A percentile compares a stretch with the other conserved stretches of the same genome.
Evolutionary conservation across 2,113 vertebrate species (phyloP).

Genomic region (Chaenogobius annularis): DNA sequence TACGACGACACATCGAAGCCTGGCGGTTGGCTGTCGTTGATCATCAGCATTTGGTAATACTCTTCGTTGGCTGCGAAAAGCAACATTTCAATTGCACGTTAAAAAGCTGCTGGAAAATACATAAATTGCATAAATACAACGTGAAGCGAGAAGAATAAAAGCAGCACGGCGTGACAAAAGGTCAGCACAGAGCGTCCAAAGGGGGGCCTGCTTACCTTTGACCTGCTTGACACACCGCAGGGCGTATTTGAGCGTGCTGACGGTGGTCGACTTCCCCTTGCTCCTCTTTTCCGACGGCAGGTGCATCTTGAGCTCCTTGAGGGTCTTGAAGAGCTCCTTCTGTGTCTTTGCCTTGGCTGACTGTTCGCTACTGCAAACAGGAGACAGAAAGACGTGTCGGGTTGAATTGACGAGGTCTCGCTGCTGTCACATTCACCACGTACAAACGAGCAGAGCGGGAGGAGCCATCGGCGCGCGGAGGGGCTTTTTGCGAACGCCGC

Average conservation of each 20-base stretch:
- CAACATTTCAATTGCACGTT: background rate
- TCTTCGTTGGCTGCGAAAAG: slow-evolving; percentile 87
- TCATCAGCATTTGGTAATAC: slow-evolving; percentile 91
- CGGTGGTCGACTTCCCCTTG: slow-evolving; percentile 87
- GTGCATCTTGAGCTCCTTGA: slow-evolving; percentile 88
- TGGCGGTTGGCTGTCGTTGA: slow-evolving; percentile 83
- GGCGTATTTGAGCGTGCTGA: slow-evolving; percentile 89
- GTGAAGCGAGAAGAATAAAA: too few species aligned
- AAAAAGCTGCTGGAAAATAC: background rate
- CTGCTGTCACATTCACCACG: slow-evolving; percentile 17
- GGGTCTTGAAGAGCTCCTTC: slow-evolving; percentile 88
- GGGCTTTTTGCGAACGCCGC: too few species aligned
- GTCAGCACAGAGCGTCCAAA: background rate
- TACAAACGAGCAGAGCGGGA: background rate
- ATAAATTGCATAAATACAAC: too few species aligned
- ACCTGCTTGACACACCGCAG: slow-evolving; percentile 93
- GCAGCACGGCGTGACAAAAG: background rate
- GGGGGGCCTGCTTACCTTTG: slow-evolving; percentile 81
- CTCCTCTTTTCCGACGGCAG: slow-evolving; percentile 86
- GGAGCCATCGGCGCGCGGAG: background rate
- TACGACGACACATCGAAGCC: slow-evolving; percentile 85
- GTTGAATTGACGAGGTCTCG: slow-evolving; percentile 31
- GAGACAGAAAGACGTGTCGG: slow-evolving; percentile 50
- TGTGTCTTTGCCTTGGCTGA: slow-evolving; percentile 89
- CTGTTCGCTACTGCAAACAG: slow-evolving; percentile 84